Evolutionary conservation across 2,888 invertebrate species (phyloP), one percentile per base, ranked within the genome.

Genomic region (Argyra leucocephala): DNA sequence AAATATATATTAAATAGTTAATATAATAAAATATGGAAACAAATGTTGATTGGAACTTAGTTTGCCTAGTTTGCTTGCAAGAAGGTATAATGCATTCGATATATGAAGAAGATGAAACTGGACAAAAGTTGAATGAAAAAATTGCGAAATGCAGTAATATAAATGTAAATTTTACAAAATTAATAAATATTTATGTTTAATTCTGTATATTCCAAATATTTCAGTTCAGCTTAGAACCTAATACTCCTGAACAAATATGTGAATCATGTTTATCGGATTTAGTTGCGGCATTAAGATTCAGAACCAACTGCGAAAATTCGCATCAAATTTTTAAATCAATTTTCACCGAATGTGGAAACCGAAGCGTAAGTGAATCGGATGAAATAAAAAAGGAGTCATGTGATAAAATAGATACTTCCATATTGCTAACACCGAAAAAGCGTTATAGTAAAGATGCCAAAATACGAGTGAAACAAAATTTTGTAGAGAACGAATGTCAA

Each of bases 241-340:
- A 73, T 26, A 63, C 76, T 12, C 80, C 80, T 0, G 74, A 76
- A 58, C 76, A 76, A 67, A 80, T 80, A 59, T 80, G 80, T 63
- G 60, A 65, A 1, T 69, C 70, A 10, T 80, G 80, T 48, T 65
- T 76, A 6, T 67, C 70, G 2, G 80, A 80, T 66, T 69, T 80
- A 2, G 72, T 72, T 62, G 71, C 74, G 2, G 75, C 79, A 4
- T 79, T 75, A 69, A 73, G 75, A 24, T 80, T 80, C 67, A 75
- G 74, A 1, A 74, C 73, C 57, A 78, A 77, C 64, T 79, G 79
- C 60, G 73, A 76, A 57, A 73, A 74, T n/a, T 76, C 78, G 0
- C 73, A 74, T 57, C 73, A 76, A 4, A 73, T 80, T 5, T 75
- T 78, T 23, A 74, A 68, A 63, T 71, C 73, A 21, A 72, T 75